phyloP scores from a whole-genome alignment of 2,888 invertebrate genomes.

The Melipona beecheii region DNA sequence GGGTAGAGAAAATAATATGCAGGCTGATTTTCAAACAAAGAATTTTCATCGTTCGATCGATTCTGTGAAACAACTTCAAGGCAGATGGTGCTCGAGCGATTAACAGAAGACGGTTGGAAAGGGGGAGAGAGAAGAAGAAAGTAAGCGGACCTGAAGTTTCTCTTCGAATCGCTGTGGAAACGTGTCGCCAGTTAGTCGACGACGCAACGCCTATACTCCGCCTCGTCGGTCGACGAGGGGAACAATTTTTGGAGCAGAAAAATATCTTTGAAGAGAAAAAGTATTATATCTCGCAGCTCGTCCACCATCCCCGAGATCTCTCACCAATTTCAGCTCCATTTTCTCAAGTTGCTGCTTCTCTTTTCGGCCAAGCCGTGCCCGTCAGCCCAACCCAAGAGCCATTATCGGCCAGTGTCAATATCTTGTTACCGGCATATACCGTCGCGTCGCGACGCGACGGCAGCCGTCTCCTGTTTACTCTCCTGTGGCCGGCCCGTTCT shows the following conservation, averaged over 20 bases:
- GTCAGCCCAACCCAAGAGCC: constrained; percentile 75
- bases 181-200: constrained; percentile 70
- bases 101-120: constrained; percentile 36
- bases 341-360: constrained; percentile 76
- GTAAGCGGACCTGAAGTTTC: constrained; percentile 40
- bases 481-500: constrained; percentile 69
- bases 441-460: constrained; percentile 72
- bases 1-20: not conserved
- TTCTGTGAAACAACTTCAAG: constrained; percentile 37
- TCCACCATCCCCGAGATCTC: constrained; percentile 70
- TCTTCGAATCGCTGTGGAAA: constrained; percentile 32
- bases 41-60: constrained; percentile 18
- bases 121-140: not conserved
- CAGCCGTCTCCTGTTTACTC: constrained; percentile 79
- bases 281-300: constrained; percentile 60
- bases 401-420: constrained; percentile 81
- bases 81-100: constrained; percentile 44
- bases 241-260: constrained; percentile 75
- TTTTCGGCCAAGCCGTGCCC: constrained; percentile 70
- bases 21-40: constrained; percentile 28
- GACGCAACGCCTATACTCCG: constrained; percentile 50
- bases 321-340: constrained; percentile 79
- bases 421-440: constrained; percentile 78
- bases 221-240: constrained; percentile 54
- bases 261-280: constrained; percentile 62